These are phyloP conservation scores for Limnephilus auricula DNA, from an alignment of 2,888 invertebrate species.

Conservation along the genomic window DNA sequence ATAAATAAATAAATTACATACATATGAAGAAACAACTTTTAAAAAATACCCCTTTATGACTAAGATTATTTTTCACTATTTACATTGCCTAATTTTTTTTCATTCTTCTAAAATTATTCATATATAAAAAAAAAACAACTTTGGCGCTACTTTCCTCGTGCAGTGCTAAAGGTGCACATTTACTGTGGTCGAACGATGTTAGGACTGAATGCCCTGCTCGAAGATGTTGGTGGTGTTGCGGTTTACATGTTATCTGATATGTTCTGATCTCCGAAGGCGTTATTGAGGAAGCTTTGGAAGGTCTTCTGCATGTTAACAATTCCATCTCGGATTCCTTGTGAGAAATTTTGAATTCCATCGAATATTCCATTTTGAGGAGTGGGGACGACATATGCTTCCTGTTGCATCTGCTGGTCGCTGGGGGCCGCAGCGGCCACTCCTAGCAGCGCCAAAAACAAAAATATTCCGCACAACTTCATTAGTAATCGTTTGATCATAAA, in stretches of 20 bases:
- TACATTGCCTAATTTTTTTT: too few relatives aligned
- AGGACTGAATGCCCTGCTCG: slow-evolving; percentile 41
- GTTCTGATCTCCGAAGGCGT: background rate
- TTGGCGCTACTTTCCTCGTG: too few relatives aligned
- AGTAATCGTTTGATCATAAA: slow-evolving; percentile 66
- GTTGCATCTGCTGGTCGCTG: slow-evolving; percentile 68
- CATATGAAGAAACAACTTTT: too few relatives aligned
- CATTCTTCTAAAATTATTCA: too few relatives aligned
- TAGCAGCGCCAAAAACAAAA: slow-evolving; percentile 71
- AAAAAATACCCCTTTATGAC: too few relatives aligned
- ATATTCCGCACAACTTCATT: slow-evolving; percentile 73
- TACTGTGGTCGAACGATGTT: too few relatives aligned
- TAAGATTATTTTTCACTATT: too few relatives aligned
- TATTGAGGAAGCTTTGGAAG: slow-evolving; percentile 48
- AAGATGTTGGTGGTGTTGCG: slow-evolving; percentile 34
- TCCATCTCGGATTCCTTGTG: slow-evolving; percentile 43
- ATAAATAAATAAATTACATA: too few relatives aligned
- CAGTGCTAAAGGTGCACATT: too few relatives aligned
- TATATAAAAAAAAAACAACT: too few relatives aligned
- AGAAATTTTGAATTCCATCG: slow-evolving; percentile 52
- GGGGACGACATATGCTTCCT: slow-evolving; percentile 26
- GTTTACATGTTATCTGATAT: background rate
- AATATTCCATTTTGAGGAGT: slow-evolving; percentile 10
- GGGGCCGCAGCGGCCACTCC: slow-evolving; percentile 71
- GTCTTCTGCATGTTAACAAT: slow-evolving; percentile 45